Evolutionary conservation across 2,113 vertebrate genomes (phyloP).

Genomic region (Andinoacara biseriatus): DNA sequence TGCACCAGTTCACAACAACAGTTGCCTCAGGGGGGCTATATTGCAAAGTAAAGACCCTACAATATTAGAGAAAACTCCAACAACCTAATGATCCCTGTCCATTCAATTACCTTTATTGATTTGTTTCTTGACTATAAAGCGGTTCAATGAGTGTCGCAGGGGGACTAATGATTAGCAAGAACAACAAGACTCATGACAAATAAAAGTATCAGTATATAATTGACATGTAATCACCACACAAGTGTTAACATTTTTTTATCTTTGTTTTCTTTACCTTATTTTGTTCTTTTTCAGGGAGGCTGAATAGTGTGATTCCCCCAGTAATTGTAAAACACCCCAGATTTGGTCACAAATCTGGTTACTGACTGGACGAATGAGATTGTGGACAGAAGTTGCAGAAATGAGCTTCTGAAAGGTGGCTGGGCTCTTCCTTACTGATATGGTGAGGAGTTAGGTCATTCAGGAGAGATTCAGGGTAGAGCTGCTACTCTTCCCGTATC

Average conservation of each 20-base stretch:
- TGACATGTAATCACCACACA: neutral
- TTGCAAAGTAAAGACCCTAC: neutral
- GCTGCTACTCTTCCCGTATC: neutral
- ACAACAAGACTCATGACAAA: neutral
- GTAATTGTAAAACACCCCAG: neutral
- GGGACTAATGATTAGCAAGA: neutral
- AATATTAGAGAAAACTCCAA: neutral
- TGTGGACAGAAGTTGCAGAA: neutral
- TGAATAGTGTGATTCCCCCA: too few species aligned
- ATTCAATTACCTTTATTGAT: neutral
- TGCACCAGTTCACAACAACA: neutral
- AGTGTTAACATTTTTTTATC: too few species aligned
- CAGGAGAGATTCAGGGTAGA: neutral
- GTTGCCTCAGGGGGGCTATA: neutral
- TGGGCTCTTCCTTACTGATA: too few species aligned
- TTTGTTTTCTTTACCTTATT: too few species aligned
- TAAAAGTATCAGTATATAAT: neutral
- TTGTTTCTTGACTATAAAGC: neutral
- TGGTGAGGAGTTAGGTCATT: neutral
- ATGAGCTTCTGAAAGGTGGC: neutral
- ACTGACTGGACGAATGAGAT: neutral
- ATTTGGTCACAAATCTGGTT: neutral
- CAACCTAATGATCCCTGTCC: neutral
- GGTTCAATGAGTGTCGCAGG: neutral
- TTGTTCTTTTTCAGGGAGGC: too few species aligned